Conservation (phyloP, 2,113 vertebrate species). For the Chaetops frenatus region DNA sequence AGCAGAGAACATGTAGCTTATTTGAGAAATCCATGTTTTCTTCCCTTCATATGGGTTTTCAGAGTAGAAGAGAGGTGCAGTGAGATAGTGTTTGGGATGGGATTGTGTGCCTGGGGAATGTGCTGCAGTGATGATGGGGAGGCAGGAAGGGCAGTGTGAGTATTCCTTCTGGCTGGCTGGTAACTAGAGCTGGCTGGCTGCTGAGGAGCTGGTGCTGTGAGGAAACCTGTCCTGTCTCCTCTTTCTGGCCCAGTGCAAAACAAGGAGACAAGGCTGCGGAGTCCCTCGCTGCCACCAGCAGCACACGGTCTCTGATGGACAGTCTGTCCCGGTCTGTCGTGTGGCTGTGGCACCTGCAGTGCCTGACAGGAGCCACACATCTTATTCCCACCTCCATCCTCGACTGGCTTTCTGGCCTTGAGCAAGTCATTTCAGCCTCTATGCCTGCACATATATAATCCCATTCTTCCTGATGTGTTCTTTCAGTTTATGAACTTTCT, state of each 20-base stretch:
- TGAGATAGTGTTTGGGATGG: not conserved
- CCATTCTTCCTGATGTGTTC: not conserved
- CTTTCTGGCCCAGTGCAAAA: not conserved
- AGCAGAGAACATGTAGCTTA: accelerated
- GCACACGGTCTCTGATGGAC: accelerated
- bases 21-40: not conserved
- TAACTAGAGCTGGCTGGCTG: not conserved
- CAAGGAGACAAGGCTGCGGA: not conserved
- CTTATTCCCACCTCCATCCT: not conserved
- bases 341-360: not conserved
- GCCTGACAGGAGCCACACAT: not conserved
- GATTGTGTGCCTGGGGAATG: not conserved
- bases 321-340: accelerated
- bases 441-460: not conserved
- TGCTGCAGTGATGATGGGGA: not conserved
- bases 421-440: not conserved
- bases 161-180: not conserved
- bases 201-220: not conserved
- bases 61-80: not conserved
- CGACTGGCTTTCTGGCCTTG: not conserved
- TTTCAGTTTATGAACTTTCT: not conserved
- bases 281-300: accelerated
- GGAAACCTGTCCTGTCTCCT: not conserved
- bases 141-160: accelerated
- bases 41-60: not conserved